Conservation (phyloP, 1,140 invertebrate genomes). For the Macrostomum lignano region DNA sequence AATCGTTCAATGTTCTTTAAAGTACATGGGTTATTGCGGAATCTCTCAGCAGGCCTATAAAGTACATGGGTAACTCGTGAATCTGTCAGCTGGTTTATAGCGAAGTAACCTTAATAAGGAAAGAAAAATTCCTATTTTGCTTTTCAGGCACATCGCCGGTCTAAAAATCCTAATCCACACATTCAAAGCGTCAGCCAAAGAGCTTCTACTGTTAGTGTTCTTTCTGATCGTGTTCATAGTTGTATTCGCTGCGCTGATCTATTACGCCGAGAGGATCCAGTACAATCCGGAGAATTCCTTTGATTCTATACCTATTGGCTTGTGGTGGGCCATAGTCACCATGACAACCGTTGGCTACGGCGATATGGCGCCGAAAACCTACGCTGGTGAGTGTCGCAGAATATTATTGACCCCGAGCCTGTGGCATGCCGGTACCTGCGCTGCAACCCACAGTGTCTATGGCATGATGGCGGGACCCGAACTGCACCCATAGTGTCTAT, state of each 20-base stretch:
- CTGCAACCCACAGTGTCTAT: too few relatives aligned
- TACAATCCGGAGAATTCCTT: conserved; percentile 36
- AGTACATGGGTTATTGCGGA: too few relatives aligned
- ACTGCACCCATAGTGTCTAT: too few relatives aligned
- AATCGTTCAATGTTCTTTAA: too few relatives aligned
- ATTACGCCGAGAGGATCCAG: conserved; percentile 56
- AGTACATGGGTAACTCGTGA: too few relatives aligned
- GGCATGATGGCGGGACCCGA: too few relatives aligned
- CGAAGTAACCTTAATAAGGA: too few relatives aligned
- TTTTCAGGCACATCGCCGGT: conserved; percentile 18
- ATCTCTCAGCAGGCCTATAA: too few relatives aligned
- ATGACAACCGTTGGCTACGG: conserved; percentile 90
- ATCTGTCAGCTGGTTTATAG: too few relatives aligned
- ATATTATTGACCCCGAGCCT: too few relatives aligned
- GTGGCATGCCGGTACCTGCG: too few relatives aligned
- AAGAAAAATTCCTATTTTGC: too few relatives aligned
- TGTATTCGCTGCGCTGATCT: conserved; percentile 78
- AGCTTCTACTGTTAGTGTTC: conserved; percentile 46
- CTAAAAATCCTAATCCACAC: conserved; percentile 20
- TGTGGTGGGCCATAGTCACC: conserved; percentile 91
- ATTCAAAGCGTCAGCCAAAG: conserved; percentile 20
- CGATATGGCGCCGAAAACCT: conserved; percentile 40
- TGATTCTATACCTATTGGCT: conserved; percentile 76
- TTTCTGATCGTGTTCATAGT: conserved; percentile 81
- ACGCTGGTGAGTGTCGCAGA: conserved; percentile 8